Evolutionary conservation across 2,888 invertebrate genomes (phyloP).

Genomic region (Agrotis puta): DNA sequence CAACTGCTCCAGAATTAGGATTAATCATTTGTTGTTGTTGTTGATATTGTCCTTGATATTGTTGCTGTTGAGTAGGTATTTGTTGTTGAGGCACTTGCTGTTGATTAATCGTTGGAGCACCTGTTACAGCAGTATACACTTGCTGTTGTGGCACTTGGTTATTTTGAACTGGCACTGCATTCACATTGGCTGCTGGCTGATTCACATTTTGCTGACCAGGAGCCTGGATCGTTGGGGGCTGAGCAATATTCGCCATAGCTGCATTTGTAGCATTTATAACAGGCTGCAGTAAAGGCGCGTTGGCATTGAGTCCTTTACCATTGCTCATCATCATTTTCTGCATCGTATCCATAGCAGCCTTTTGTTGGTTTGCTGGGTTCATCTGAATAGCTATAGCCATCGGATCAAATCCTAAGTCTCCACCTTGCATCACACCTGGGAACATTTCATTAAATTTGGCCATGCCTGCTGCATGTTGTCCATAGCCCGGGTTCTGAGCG

Average conservation of each 20-base stretch:
- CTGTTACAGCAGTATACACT: slow-evolving; percentile 65
- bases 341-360: slow-evolving; percentile 78
- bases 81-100: slow-evolving; percentile 60
- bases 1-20: slow-evolving; percentile 65
- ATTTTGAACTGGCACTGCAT: slow-evolving; percentile 56
- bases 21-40: slow-evolving; percentile 63
- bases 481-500: slow-evolving; percentile 60
- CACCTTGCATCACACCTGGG: slow-evolving; percentile 82
- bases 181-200: slow-evolving; percentile 15
- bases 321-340: slow-evolving; percentile 77
- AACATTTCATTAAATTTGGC: slow-evolving; percentile 86
- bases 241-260: slow-evolving; percentile 56
- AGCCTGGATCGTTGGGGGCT: slow-evolving; percentile 36
- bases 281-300: slow-evolving; percentile 58
- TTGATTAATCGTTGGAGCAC: slow-evolving; percentile 58
- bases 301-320: slow-evolving; percentile 48
- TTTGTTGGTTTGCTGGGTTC: slow-evolving; percentile 86
- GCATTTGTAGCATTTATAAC: slow-evolving; percentile 64
- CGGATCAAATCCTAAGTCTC: slow-evolving; percentile 85
- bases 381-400: slow-evolving; percentile 88
- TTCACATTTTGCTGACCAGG: slow-evolving; percentile 32
- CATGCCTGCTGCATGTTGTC: slow-evolving; percentile 79
- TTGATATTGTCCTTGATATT: slow-evolving; percentile 60
- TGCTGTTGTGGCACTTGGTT: slow-evolving; percentile 61
- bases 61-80: slow-evolving; percentile 63